Conservation (phyloP, 1,140 invertebrate genomes). For the Listronotus bonariensis region DNA sequence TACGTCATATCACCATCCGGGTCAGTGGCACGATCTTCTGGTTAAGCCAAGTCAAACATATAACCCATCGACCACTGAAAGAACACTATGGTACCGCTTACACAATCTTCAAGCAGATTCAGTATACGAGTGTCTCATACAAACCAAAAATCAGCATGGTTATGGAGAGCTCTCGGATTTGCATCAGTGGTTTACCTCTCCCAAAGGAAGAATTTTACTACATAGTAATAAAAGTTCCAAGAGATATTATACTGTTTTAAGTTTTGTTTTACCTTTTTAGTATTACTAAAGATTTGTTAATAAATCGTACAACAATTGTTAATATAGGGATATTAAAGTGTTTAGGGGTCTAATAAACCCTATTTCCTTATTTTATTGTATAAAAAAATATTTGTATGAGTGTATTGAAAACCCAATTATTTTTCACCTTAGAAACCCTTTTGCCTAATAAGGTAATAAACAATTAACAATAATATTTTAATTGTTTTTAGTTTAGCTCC, state of each 20-base stretch:
- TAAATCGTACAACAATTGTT: neutral
- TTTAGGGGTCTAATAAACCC: too few relatives aligned
- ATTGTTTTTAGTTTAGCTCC: too few relatives aligned
- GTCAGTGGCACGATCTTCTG: constrained; percentile 71
- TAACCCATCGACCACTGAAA: constrained; percentile 48
- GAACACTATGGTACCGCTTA: constrained; percentile 51
- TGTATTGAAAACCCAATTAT: too few relatives aligned
- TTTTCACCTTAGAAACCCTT: too few relatives aligned
- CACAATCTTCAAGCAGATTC: constrained; percentile 63
- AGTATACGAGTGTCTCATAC: constrained; percentile 67
- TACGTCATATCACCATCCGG: constrained; percentile 71
- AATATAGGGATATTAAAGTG: too few relatives aligned
- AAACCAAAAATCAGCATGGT: constrained; percentile 70
- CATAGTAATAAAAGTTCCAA: constrained; percentile 18
- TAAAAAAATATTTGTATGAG: too few relatives aligned
- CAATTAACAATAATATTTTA: too few relatives aligned
- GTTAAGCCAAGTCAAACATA: constrained; percentile 52
- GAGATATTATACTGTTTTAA: neutral
- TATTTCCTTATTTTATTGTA: too few relatives aligned
- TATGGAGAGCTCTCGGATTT: constrained; percentile 64
- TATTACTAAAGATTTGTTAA: neutral
- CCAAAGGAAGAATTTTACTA: constrained; percentile 40
- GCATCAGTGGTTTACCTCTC: constrained; percentile 53
- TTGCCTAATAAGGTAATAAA: too few relatives aligned
- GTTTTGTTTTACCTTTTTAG: too few relatives aligned